These are phyloP conservation scores for Theristicus caerulescens DNA, from an alignment of 2,113 vertebrate species.

Conservation along the genomic window DNA sequence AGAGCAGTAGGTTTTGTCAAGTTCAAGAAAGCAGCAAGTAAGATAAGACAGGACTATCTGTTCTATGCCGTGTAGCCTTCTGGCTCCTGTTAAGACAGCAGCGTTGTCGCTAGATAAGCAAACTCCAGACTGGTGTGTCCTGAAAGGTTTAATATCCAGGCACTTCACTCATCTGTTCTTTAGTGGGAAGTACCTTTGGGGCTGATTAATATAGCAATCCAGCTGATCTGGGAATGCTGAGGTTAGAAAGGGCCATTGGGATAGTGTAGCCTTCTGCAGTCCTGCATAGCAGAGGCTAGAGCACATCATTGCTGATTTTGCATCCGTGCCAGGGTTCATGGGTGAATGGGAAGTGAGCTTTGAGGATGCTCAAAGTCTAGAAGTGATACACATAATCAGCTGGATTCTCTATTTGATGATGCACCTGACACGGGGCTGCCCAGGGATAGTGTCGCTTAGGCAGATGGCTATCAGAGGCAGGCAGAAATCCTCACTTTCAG, in stretches of 20 bases:
- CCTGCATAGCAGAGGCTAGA: background rate
- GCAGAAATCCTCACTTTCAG: background rate
- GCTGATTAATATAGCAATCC: background rate
- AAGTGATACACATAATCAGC: background rate
- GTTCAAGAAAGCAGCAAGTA: slow-evolving; percentile 9
- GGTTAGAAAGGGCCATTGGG: background rate
- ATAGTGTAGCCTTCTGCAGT: background rate
- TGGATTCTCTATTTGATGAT: background rate
- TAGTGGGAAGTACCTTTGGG: background rate
- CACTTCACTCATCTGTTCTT: background rate
- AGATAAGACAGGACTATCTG: background rate
- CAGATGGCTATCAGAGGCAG: background rate
- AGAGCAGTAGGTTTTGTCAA: background rate
- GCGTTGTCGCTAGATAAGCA: background rate
- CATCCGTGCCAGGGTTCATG: background rate
- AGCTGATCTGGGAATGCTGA: background rate
- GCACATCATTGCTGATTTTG: background rate
- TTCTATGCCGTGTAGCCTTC: background rate
- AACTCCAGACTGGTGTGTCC: background rate
- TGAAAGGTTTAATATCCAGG: background rate
- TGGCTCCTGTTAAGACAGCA: background rate
- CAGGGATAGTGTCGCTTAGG: background rate
- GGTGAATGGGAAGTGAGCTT: background rate
- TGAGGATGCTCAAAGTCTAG: background rate
- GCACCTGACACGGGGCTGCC: background rate